Evolutionary conservation across 1,140 invertebrate genomes (phyloP).

Genomic region (Euschistus heros): DNA sequence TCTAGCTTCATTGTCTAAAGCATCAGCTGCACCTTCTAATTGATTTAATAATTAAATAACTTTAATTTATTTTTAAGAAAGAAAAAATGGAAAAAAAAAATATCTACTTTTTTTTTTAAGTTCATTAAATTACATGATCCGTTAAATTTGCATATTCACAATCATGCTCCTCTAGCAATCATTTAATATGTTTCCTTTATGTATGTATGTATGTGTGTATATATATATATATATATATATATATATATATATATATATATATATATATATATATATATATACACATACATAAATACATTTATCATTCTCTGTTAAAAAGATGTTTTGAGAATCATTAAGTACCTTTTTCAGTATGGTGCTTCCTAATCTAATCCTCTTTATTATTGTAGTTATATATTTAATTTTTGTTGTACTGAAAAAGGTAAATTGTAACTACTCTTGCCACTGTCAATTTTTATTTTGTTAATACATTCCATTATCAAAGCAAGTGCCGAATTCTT

Average conservation of each 20-base stretch:
- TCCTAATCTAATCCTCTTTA: neutral
- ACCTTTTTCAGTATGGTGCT: neutral
- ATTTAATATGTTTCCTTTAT: neutral
- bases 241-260: neutral
- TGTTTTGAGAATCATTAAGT: neutral
- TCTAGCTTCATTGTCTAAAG: neutral
- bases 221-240: slow-evolving; percentile 1
- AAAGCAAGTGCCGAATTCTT: too few relatives aligned
- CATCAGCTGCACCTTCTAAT: neutral
- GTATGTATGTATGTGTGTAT: neutral
- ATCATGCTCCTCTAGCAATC: too few relatives aligned
- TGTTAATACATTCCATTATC: neutral
- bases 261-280: neutral
- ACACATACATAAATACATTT: neutral
- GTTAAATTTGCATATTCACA: too few relatives aligned
- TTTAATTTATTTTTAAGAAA: too few relatives aligned
- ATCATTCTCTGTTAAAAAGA: neutral
- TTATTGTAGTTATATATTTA: neutral
- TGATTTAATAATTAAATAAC: too few relatives aligned
- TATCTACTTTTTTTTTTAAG: too few relatives aligned
- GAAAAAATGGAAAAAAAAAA: too few relatives aligned
- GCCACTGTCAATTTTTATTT: neutral
- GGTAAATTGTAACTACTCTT: neutral
- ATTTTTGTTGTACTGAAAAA: neutral
- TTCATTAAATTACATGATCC: too few relatives aligned